These are phyloP conservation scores for Cerceris ruficornis DNA, from an alignment of 2,888 invertebrate species.

Conservation along the genomic window DNA sequence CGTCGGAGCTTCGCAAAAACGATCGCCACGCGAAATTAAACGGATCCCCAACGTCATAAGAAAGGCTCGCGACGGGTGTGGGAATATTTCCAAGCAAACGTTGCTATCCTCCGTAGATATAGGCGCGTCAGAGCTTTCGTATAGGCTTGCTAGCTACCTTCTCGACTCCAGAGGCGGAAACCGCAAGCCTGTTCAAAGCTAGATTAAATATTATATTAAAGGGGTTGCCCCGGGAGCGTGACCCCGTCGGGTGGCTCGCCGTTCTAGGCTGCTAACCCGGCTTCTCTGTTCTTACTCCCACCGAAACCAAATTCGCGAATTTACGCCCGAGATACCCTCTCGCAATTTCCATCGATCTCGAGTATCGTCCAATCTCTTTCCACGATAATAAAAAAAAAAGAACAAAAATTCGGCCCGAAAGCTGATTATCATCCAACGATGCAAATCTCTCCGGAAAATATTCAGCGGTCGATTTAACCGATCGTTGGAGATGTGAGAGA, in stretches of 20 bases:
- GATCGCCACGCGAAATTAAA: constrained; percentile 29
- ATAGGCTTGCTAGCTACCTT: constrained; percentile 74
- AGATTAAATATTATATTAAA: constrained; percentile 82
- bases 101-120: constrained; percentile 44
- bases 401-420: background rate
- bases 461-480: constrained; percentile 64
- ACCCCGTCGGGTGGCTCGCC: constrained; percentile 66
- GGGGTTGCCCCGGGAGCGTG: constrained; percentile 79
- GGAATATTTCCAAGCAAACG: constrained; percentile 67
- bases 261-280: constrained; percentile 55
- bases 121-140: constrained; percentile 60
- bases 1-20: background rate
- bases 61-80: constrained; percentile 38
- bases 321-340: constrained; percentile 37
- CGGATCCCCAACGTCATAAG: constrained; percentile 36
- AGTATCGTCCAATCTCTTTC: background rate
- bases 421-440: constrained; percentile 9
- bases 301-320: constrained; percentile 48
- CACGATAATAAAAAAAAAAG: background rate
- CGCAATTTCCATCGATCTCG: background rate
- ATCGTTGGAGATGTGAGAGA: constrained; percentile 62
- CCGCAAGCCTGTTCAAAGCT: constrained; percentile 82
- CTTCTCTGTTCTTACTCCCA: constrained; percentile 41
- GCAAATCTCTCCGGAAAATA: constrained; percentile 26
- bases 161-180: constrained; percentile 79